phyloP scores from a whole-genome alignment of 2,888 invertebrate genomes.

The Thera obeliscata region DNA sequence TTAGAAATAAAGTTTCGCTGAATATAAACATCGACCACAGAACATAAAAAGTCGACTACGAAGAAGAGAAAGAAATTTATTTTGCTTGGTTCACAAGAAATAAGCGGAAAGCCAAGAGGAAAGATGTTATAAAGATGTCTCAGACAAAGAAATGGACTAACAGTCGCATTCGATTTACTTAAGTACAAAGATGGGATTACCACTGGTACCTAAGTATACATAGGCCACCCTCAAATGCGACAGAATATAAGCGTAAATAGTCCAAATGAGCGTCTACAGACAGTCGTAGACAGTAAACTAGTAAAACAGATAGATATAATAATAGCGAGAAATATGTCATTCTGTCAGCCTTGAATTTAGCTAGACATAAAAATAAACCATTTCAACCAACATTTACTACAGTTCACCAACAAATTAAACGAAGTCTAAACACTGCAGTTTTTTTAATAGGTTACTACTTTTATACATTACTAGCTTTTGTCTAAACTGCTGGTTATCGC shows the following conservation, averaged over 20 bases:
- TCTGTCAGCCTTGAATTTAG: conserved; percentile 16
- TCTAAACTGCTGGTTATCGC: too few relatives aligned
- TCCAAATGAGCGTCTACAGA: conserved; percentile 15
- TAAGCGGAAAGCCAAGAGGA: neutral
- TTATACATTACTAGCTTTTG: too few relatives aligned
- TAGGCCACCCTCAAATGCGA: conserved; percentile 8
- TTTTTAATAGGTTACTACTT: neutral
- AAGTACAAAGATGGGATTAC: neutral
- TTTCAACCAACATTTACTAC: conserved; percentile 8
- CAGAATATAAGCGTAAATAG: conserved; percentile 12
- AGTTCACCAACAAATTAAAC: conserved; percentile 8
- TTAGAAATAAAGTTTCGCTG: conserved; percentile 21
- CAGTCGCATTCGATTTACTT: conserved; percentile 3
- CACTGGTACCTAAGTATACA: neutral
- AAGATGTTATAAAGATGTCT: neutral
- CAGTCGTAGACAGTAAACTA: conserved; percentile 19
- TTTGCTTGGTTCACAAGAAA: conserved; percentile 7
- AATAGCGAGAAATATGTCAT: conserved; percentile 19
- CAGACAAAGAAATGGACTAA: too few relatives aligned
- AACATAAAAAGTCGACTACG: neutral
- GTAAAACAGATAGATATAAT: conserved; percentile 17
- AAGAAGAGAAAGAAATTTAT: conserved; percentile 3
- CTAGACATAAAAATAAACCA: conserved; percentile 14
- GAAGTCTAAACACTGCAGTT: neutral
- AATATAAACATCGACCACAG: conserved; percentile 8